These are phyloP conservation scores for Adelognathus sp. DNA, from an alignment of 2,888 invertebrate genomes.

Conservation along the genomic window DNA sequence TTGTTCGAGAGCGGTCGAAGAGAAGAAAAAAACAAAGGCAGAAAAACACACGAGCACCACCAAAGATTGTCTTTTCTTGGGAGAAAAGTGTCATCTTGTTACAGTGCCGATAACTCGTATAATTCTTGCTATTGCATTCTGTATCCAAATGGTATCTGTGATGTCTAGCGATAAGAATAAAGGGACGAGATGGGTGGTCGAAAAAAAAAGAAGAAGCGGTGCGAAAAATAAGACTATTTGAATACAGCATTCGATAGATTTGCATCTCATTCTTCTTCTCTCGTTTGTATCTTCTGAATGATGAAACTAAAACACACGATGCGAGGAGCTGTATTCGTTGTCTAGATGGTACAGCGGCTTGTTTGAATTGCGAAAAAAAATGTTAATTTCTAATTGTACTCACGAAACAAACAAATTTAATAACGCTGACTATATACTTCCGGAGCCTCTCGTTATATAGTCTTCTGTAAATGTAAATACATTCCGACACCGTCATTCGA, in stretches of 20 bases:
- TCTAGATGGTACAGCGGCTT: constrained; percentile 39
- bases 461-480: constrained; percentile 46
- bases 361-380: constrained; percentile 25
- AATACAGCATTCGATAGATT: constrained; percentile 63
- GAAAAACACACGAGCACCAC: constrained; percentile 53
- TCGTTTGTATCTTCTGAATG: constrained; percentile 28
- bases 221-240: constrained; percentile 53
- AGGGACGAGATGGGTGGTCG: constrained; percentile 44
- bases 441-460: constrained; percentile 30
- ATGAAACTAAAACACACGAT: constrained; percentile 7
- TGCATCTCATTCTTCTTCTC: constrained; percentile 35
- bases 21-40: background rate
- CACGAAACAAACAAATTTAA: constrained; percentile 1
- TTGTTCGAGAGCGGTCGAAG: constrained; percentile 4
- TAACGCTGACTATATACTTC: constrained; percentile 8
- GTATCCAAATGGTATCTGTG: constrained; percentile 68
- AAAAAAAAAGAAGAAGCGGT: background rate
- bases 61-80: constrained; percentile 67
- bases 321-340: constrained; percentile 29
- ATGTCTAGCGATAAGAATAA: constrained; percentile 62
- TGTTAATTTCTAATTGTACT: constrained; percentile 17
- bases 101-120: constrained; percentile 61
- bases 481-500: constrained; percentile 47
- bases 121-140: constrained; percentile 65
- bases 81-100: constrained; percentile 49